Evolutionary conservation across 1,140 invertebrate species (phyloP), one percentile per base, ranked within the genome.

Genomic region (Bombus ignitus): DNA sequence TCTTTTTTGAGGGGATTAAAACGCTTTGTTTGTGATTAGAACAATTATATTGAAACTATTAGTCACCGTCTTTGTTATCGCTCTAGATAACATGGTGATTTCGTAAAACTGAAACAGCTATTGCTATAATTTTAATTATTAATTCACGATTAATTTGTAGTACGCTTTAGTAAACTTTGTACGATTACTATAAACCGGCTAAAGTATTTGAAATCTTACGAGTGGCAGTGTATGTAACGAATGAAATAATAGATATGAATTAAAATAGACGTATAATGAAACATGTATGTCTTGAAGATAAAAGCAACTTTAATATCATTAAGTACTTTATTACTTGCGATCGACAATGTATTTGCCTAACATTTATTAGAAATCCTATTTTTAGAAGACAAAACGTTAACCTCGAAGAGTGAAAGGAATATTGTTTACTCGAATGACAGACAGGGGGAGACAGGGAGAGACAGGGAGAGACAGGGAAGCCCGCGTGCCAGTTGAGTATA

Each of bases 401-500:
- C 28, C 37, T 12, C n/a, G 35, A 72, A 9, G 32, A 32, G 37
- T 12, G 59, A 53, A 81, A 76, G 4, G 62, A 65, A 74, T 42
- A 76, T 76, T 66, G 81, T 68, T 82, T 74, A 74, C 53, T 66
- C n/a, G n/a, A 32, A 32, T 6, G 62, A 65, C 5, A 68, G 66
- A 68, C 32, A 35, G 18, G 9, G 37, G 9, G n/a, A 66, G 65
- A 66, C 32, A 35, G 15, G 2, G 37, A 71, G 79, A 53, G 65
- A 66, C 32, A 35, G 15, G 2, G 37, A 71, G 79, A 53, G 66
- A 44, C 59, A 47, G 62, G 37, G 39, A 83, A 65, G 59, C 37
- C 73, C 80, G 85, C 85, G 88, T 85, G 85, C 85, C 85, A 89
- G 85, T 87, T 72, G 81, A 85, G 83, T 73, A 88, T 75, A 78